Percentiles rank a stretch among this genome's conserved stretches.
phyloP scores from a whole-genome alignment of 1,140 invertebrate genomes.

The Tribolium madens region DNA sequence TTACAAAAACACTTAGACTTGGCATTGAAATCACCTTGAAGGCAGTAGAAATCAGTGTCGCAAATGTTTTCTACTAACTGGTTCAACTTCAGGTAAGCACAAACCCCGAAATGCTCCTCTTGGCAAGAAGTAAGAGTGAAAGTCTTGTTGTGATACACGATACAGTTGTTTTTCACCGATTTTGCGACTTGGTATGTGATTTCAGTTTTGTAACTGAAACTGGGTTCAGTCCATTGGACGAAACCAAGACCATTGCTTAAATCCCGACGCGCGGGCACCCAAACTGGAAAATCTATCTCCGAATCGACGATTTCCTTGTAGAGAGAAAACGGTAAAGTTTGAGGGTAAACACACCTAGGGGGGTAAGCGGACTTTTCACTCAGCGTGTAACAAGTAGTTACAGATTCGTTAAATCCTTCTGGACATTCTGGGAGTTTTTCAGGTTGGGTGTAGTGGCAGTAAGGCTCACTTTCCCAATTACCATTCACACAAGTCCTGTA shows the following conservation, averaged over 20 bases:
- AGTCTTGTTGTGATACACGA: background rate
- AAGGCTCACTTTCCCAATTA: background rate
- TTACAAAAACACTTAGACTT: slow-evolving; percentile 17
- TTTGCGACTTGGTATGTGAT: background rate
- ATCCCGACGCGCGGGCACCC: slow-evolving; percentile 33
- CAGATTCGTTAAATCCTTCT: background rate
- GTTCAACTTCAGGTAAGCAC: slow-evolving; percentile 13
- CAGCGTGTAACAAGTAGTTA: background rate
- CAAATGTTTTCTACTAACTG: background rate
- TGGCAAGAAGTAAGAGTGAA: background rate
- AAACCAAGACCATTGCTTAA: background rate
- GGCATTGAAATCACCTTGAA: background rate
- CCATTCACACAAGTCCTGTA: background rate
- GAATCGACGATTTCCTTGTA: background rate
- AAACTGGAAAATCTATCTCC: background rate
- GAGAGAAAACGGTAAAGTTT: slow-evolving; percentile 6
- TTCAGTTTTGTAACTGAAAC: background rate
- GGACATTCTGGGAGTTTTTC: background rate
- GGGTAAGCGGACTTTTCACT: background rate
- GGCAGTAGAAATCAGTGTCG: background rate
- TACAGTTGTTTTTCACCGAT: slow-evolving; percentile 3
- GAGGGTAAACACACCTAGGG: background rate
- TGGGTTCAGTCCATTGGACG: slow-evolving; percentile 22
- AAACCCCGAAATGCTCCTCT: background rate
- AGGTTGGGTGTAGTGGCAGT: background rate